Base-by-base conservation (phyloP, 2,113 vertebrate genomes). In the Columba livia region DNA sequence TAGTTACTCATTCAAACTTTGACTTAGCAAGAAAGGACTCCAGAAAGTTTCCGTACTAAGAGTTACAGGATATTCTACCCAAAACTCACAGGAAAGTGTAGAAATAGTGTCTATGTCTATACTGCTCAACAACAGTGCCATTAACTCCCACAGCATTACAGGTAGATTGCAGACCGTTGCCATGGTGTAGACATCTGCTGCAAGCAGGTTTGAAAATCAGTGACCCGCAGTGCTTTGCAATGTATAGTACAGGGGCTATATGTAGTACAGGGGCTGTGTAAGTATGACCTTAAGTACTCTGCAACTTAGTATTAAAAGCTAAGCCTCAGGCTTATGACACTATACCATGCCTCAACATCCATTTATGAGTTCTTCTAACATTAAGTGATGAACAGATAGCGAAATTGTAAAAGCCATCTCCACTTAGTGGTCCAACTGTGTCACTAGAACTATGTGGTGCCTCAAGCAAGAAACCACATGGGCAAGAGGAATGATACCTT, bases 191-290 rank as follows among this genome's bases (percentile, higher is more conserved):
- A 29, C 19, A 20, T 15, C n/a, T 79, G 3, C 28, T 62, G 9
- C 31, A 62, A 66, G 5, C 6, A 60, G 4, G 7, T 69, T 69
- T 47, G 24, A 60, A 87, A 84, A 70, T 26, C 19, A 48, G 23
- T 16, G n/a, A 29, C 6, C 2, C 26, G 23, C 19, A 34, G 9
- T 4, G 31, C 8, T 67, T 82, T 87, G 34, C 1, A 3, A 4
- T 23, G 14, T n/a, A n/a, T n/a, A n/a, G n/a, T n/a, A n/a, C n/a
- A n/a, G n/a, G n/a, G n/a, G n/a, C n/a, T n/a, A n/a, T n/a, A n/a
- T n/a, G n/a, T n/a, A n/a, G n/a, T n/a, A n/a, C n/a, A n/a, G n/a
- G 3, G 5, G 2, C 12, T 53, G 11, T 21, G 0, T 31, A 70
- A 78, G 11, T 21, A 53, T 20, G 18, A 26, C 26, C 31, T 44